These are phyloP conservation scores for Aurelia sp. DNA, from an alignment of 30 jellyfish, hydroid and myxozoan species.

Conservation along the genomic window DNA sequence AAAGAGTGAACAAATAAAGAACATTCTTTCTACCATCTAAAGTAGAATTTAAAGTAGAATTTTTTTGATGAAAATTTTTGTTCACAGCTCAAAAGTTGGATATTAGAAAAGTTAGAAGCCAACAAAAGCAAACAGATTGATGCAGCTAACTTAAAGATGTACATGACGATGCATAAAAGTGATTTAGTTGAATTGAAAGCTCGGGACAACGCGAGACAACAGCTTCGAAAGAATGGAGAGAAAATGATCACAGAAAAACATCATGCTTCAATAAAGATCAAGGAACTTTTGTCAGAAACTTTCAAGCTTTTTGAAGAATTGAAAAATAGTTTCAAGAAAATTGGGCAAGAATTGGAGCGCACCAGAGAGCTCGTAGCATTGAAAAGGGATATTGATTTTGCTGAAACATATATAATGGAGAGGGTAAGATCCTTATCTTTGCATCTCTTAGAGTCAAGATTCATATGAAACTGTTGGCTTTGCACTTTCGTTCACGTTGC, in stretches of 20 bases:
- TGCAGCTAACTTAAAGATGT: constrained; percentile 11
- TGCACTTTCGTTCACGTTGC: no score
- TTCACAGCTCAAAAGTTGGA: constrained; percentile 32
- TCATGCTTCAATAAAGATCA: constrained; percentile 40
- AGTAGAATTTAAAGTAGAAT: not conserved
- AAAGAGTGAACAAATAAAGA: no score
- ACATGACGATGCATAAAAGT: constrained; percentile 33
- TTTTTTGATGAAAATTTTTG: not conserved
- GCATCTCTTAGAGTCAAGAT: no score
- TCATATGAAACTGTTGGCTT: no score
- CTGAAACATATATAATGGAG: constrained; percentile 52
- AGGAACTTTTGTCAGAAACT: constrained; percentile 17
- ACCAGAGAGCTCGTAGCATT: constrained; percentile 32
- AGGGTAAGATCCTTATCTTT: constrained; percentile 26
- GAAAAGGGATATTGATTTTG: constrained; percentile 65
- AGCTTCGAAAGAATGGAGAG: constrained; percentile 34
- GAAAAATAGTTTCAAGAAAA: not conserved
- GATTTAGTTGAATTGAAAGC: constrained; percentile 53
- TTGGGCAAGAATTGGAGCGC: constrained; percentile 23
- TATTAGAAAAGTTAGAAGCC: constrained; percentile 14
- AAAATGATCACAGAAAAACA: constrained; percentile 14
- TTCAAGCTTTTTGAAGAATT: constrained; percentile 19
- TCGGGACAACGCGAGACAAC: constrained; percentile 29
- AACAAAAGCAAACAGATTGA: constrained; percentile 20
- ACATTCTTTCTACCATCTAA: no score